phyloP scores from a whole-genome alignment of 2,113 vertebrate species.

The Tyto alba region DNA sequence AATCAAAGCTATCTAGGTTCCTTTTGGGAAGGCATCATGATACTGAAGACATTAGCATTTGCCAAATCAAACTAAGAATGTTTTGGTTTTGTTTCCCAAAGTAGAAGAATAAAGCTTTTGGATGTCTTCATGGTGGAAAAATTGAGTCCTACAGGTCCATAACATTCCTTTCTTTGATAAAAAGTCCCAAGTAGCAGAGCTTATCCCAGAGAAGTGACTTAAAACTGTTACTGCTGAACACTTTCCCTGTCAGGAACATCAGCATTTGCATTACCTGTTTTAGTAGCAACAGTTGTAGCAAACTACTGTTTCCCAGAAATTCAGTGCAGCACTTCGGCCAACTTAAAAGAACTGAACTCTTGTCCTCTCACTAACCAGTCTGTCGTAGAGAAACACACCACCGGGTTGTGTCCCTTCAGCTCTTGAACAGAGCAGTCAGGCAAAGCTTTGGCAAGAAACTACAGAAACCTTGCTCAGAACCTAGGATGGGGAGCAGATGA shows the following conservation, averaged over 20 bases:
- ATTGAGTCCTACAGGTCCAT: not conserved
- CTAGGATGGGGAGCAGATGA: not conserved
- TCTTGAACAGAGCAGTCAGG: not conserved
- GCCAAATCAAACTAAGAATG: not conserved
- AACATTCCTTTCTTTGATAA: not conserved
- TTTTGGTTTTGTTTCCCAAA: not conserved
- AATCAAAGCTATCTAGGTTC: not conserved
- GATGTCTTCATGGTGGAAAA: not conserved
- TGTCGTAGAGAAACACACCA: not conserved
- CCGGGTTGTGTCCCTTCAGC: not conserved
- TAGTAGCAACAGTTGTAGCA: not conserved
- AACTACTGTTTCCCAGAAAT: not conserved
- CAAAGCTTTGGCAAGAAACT: not conserved
- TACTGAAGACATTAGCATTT: not conserved
- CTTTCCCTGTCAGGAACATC: not conserved
- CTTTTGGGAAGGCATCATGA: not conserved
- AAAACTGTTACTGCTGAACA: not conserved
- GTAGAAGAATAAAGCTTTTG: not conserved
- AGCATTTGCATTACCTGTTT: not conserved
- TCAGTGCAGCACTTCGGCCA: not conserved
- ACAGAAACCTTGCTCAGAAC: not conserved
- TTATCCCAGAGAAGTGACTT: not conserved
- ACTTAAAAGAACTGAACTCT: not conserved
- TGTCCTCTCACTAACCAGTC: not conserved
- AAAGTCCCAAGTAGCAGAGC: not conserved